Base-by-base conservation (phyloP, 2,888 invertebrate species). In the Megastigmus dorsalis region DNA sequence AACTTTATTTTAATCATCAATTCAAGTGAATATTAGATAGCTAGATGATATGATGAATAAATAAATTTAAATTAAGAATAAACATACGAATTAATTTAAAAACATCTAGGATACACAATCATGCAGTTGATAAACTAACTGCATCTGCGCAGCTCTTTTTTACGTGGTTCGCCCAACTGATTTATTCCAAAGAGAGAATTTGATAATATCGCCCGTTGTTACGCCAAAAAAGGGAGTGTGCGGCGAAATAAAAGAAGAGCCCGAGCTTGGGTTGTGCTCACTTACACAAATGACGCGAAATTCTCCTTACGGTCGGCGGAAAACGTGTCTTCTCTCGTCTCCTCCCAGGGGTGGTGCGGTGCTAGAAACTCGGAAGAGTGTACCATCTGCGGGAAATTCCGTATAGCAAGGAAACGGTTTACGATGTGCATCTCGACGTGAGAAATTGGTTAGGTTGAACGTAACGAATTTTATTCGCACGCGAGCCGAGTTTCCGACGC, bases 391-490 rank as follows among this genome's bases (percentile, higher is more conserved):
- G 55, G 55, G 67, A 54, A 62, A 67, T 67, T 28, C 10, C 52
- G 18, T 23, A n/a, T n/a, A 15, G 54, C 54, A 13, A 45, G 43
- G 13, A 74, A 74, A 48, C 52, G 43, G 38, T 65, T 65, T 70
- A 66, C 69, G 72, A 70, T 60, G 66, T 7, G 59, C 62, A 57
- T 72, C 63, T 48, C 65, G 43, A 66, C 72, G 62, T 73, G 68
- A 73, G 59, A 73, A 76, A 76, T 73, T 65, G 71, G 62, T 62
- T 55, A 67, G 68, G 30, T 38, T 38, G 63, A 68, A 57, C 38
- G 52, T 23, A 52, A 45, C 59, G 65, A 59, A 76, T 76, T 76
- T 76, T 68, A 76, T 76, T 73, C 52, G 52, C 20, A 1, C 18
- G 18, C 13, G 15, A 28, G 23, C n/a, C 33, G 1, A 38, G 36